Percentiles rank a stretch among this genome's conserved stretches.
phyloP scores from a whole-genome alignment of 2,888 invertebrate species.

The Pseudococcus viburni region DNA sequence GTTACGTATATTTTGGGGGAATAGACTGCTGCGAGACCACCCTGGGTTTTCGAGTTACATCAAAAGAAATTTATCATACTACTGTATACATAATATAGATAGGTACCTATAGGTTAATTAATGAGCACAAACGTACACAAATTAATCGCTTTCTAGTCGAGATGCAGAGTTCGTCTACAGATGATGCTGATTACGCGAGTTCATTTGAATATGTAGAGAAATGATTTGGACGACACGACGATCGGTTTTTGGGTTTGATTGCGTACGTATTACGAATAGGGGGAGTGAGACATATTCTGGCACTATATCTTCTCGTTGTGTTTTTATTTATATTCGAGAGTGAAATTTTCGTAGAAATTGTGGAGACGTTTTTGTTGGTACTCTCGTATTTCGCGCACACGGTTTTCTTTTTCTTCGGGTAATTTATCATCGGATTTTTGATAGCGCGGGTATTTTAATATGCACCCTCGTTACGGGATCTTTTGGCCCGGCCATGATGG shows the following conservation, averaged over 20 bases:
- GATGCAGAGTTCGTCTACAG: neutral
- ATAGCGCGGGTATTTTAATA: slow-evolving; percentile 23
- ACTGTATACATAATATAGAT: neutral
- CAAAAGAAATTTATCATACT: neutral
- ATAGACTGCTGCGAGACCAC: slow-evolving; percentile 8
- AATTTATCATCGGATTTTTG: slow-evolving; percentile 35
- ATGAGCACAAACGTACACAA: neutral
- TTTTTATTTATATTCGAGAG: neutral
- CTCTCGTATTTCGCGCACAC: neutral
- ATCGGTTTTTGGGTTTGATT: neutral
- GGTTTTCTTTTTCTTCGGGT: neutral
- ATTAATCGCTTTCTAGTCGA: slow-evolving; percentile 7
- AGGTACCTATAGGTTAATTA: slow-evolving; percentile 5
- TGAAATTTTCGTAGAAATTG: slow-evolving; percentile 18
- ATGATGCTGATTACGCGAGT: neutral
- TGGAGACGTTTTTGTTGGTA: neutral
- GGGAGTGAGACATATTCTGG: neutral
- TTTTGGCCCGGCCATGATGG: slow-evolving; percentile 15
- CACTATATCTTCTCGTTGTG: neutral
- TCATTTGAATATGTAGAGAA: neutral
- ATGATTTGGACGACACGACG: neutral
- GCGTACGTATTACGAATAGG: too few species aligned
- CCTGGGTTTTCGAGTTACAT: neutral
- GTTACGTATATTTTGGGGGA: neutral
- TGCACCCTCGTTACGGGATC: neutral